Evolutionary conservation across 2,888 invertebrate species (phyloP).

Genomic region (Timandra comae): DNA sequence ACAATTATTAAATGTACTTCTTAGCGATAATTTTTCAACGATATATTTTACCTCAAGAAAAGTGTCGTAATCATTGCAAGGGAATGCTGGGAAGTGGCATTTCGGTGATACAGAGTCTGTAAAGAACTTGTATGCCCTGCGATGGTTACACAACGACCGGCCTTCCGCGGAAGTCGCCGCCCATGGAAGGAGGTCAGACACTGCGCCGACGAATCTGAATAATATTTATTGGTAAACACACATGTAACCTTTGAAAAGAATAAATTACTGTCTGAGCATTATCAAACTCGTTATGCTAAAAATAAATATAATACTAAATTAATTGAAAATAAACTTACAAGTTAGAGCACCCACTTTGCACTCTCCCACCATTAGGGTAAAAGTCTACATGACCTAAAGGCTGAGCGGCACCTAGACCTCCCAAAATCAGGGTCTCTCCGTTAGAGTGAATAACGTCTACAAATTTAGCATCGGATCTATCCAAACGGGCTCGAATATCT

Average conservation of each 20-base stretch:
- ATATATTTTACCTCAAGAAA: conserved; percentile 82
- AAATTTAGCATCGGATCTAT: conserved; percentile 89
- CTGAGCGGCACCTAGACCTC: conserved; percentile 92
- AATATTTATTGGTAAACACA: no score
- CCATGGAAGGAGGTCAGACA: conserved; percentile 91
- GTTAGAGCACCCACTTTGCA: conserved; percentile 94
- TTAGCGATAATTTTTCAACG: no score
- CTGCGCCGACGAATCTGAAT: conserved; percentile 91
- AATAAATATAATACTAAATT: no score
- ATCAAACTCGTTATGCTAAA: no score
- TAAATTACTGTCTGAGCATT: no score
- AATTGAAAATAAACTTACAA: conserved; percentile 64
- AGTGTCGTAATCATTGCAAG: conserved; percentile 89
- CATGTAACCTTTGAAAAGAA: no score
- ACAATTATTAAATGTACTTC: no score
- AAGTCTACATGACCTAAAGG: conserved; percentile 95
- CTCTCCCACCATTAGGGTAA: conserved; percentile 93
- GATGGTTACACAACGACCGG: conserved; percentile 93
- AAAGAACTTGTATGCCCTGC: conserved; percentile 95
- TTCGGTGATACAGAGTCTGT: conserved; percentile 94
- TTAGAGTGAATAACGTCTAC: conserved; percentile 96
- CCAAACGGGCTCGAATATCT: conserved; percentile 88
- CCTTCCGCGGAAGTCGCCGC: conserved; percentile 82
- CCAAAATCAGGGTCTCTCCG: conserved; percentile 93
- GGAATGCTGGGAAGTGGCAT: conserved; percentile 94